Conservation (phyloP, 2,888 invertebrate genomes). For the Tortrix viridana region DNA sequence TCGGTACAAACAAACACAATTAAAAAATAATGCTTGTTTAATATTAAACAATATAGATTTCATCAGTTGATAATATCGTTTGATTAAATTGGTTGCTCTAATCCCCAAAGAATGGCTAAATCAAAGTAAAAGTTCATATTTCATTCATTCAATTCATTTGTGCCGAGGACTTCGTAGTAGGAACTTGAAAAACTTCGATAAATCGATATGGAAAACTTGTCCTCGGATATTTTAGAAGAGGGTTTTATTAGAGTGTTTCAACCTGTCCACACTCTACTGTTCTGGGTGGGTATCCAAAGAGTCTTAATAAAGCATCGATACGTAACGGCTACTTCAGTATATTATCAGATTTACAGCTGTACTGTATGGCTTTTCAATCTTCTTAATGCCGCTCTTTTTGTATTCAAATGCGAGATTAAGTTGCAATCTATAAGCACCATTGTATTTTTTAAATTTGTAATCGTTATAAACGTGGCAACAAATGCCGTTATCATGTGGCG, state of each 20-base stretch:
- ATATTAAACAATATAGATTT: no score
- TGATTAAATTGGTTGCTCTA: background rate
- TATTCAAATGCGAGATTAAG: conserved; percentile 45
- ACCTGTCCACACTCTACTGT: conserved; percentile 53
- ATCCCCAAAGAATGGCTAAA: background rate
- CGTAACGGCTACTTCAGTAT: conserved; percentile 51
- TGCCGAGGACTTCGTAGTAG: background rate
- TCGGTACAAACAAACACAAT: no score
- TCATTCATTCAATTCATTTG: background rate
- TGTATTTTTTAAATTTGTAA: conserved; percentile 50
- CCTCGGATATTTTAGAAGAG: conserved; percentile 59
- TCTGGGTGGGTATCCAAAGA: conserved; percentile 55
- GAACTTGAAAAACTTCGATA: background rate
- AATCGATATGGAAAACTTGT: conserved; percentile 50
- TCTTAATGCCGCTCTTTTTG: conserved; percentile 43
- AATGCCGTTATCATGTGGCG: conserved; percentile 48
- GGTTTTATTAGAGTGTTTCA: conserved; percentile 59
- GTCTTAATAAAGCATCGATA: conserved; percentile 59
- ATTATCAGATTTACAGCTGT: conserved; percentile 52
- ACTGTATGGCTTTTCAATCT: conserved; percentile 50
- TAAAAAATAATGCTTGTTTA: no score
- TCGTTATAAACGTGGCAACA: conserved; percentile 46
- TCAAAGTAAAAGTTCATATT: conserved; percentile 1
- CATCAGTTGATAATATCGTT: background rate
- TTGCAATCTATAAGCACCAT: conserved; percentile 46